These are phyloP conservation scores for Pachyuromys duprasi DNA, from an alignment of 2,797 vertebrate genomes.

Conservation along the genomic window DNA sequence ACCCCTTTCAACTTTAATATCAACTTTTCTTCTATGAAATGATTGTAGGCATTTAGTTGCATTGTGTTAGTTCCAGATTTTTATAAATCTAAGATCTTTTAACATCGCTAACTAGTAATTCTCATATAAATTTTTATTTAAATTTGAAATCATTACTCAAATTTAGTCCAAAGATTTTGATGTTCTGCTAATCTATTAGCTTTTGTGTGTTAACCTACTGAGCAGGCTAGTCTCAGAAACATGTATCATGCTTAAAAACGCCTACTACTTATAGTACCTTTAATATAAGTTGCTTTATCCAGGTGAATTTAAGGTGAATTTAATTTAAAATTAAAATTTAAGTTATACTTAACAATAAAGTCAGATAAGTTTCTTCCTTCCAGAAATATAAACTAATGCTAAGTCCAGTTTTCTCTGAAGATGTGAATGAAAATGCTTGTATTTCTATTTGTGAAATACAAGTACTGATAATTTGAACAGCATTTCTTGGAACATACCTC, in stretches of 20 bases:
- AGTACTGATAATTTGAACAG: constrained; percentile 46
- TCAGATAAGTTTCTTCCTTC: not conserved
- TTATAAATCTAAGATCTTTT: not conserved
- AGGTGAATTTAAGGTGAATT: constrained; percentile 1
- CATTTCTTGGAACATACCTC: constrained; percentile 51
- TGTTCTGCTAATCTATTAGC: not conserved
- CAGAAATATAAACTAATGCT: constrained; percentile 68
- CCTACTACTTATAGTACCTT: not conserved
- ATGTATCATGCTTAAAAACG: not conserved
- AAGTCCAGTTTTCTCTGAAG: constrained; percentile 59
- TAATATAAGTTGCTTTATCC: constrained; percentile 2
- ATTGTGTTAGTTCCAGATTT: not conserved
- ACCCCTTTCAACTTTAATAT: constrained; percentile 38
- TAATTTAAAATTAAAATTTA: constrained; percentile 5
- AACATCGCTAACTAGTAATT: constrained; percentile 15
- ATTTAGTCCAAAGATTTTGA: constrained; percentile 49
- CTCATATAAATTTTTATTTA: constrained; percentile 11
- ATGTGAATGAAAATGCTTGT: constrained; percentile 67
- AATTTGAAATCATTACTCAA: constrained; percentile 13
- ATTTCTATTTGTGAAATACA: constrained; percentile 59
- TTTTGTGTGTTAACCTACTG: constrained; percentile 21
- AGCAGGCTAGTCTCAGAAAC: not conserved
- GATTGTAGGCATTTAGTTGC: constrained; percentile 5
- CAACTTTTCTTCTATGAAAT: not conserved
- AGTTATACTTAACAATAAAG: not conserved